Percentiles rank a stretch among this genome's conserved stretches.
Conservation (phyloP, 2,888 invertebrate genomes). For the Onthophagus sagittarius region DNA sequence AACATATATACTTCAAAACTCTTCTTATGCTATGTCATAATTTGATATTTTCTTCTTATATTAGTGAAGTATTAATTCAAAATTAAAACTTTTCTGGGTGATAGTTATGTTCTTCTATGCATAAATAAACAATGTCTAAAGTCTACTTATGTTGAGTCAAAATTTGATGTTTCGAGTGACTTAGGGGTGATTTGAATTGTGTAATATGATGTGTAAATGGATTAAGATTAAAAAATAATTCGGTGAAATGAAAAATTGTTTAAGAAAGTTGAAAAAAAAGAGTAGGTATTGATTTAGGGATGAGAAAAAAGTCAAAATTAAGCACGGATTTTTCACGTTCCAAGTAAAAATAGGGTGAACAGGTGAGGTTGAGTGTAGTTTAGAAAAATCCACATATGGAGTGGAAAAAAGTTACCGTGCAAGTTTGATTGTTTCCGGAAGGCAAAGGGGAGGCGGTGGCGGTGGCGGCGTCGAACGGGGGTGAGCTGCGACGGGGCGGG, state of each 20-base stretch:
- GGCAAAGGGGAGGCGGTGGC: slow-evolving; percentile 26
- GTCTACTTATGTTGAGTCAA: too few relatives aligned
- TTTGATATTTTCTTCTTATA: too few relatives aligned
- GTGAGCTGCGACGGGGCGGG: slow-evolving; percentile 26
- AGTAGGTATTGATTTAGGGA: slow-evolving; percentile 7
- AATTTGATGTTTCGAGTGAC: too few relatives aligned
- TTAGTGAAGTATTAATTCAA: too few relatives aligned
- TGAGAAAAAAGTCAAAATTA: slow-evolving; percentile 14
- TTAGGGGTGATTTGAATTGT: too few relatives aligned
- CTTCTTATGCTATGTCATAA: too few relatives aligned
- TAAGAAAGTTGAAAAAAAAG: neutral
- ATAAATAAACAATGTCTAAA: too few relatives aligned
- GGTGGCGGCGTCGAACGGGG: slow-evolving; percentile 24
- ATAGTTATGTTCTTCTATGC: too few relatives aligned
- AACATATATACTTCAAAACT: too few relatives aligned
- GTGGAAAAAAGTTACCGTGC: slow-evolving; percentile 35
- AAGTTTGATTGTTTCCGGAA: slow-evolving; percentile 38
- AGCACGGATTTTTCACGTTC: slow-evolving; percentile 21
- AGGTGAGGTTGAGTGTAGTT: slow-evolving; percentile 26
- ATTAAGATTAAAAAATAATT: too few relatives aligned
- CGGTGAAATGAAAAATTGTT: neutral
- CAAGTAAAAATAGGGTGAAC: slow-evolving; percentile 29
- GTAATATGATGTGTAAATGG: too few relatives aligned
- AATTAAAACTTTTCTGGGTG: too few relatives aligned
- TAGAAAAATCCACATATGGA: slow-evolving; percentile 32